phyloP scores from a whole-genome alignment of 1,140 invertebrate genomes.

The Pseudoatta argentina region DNA sequence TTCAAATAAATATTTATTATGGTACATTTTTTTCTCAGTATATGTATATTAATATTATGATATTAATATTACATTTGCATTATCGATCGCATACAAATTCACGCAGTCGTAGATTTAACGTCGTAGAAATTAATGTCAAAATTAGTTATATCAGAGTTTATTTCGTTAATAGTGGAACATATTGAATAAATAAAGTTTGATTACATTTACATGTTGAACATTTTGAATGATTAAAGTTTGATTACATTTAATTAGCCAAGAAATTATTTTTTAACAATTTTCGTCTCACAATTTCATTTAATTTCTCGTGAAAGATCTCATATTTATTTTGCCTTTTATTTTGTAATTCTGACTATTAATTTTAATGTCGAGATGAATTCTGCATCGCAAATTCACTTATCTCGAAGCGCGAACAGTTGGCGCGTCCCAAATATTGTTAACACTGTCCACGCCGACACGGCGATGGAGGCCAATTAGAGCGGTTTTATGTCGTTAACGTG shows the following conservation, averaged over 20 bases:
- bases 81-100: background rate
- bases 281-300: background rate
- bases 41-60: background rate
- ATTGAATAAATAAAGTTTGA: background rate
- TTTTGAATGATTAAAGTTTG: background rate
- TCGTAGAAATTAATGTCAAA: background rate
- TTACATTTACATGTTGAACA: background rate
- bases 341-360: background rate
- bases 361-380: background rate
- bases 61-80: conserved; percentile 4
- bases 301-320: background rate
- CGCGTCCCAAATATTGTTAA: conserved; percentile 52
- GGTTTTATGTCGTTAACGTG: conserved; percentile 64
- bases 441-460: background rate
- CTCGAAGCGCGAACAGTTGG: conserved; percentile 5
- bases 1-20: too few relatives aligned
- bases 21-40: too few relatives aligned
- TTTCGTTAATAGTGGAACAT: background rate
- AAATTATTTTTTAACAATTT: background rate
- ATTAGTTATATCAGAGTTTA: background rate
- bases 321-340: background rate
- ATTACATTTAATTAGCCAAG: background rate
- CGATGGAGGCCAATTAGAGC: conserved; percentile 68
- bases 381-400: conserved; percentile 20
- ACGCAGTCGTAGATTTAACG: background rate